Conservation (phyloP, 2,888 invertebrate species). For the Argynnis bischoffii region DNA sequence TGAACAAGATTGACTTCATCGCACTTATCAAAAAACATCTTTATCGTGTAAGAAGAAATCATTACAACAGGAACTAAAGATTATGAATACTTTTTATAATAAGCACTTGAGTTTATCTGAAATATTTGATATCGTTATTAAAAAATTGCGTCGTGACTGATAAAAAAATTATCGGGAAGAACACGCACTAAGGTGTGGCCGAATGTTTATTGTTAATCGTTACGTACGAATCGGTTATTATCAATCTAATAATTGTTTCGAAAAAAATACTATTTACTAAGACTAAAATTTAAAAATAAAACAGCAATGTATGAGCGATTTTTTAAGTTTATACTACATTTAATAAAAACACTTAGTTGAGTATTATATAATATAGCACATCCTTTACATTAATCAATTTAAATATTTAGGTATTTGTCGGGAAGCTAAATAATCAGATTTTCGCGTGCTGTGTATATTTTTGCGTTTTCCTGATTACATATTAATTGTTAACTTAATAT, state of each 20-base stretch:
- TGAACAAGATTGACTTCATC: background rate
- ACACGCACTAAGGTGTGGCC: conserved; percentile 31
- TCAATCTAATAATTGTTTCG: background rate
- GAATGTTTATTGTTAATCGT: conserved; percentile 16
- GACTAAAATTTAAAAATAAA: too few species aligned
- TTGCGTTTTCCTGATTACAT: conserved; percentile 25
- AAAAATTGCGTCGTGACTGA: conserved; percentile 28
- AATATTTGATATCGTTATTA: conserved; percentile 12
- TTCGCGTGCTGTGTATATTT: conserved; percentile 13
- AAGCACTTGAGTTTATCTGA: conserved; percentile 33
- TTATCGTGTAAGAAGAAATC: conserved; percentile 6
- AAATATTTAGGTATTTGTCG: too few species aligned
- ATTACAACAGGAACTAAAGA: conserved; percentile 18
- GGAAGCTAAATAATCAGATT: too few species aligned
- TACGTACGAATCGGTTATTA: conserved; percentile 5
- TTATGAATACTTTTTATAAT: conserved; percentile 4
- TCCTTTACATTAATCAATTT: background rate
- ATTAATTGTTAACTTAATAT: conserved; percentile 26
- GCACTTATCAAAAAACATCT: background rate
- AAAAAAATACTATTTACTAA: too few species aligned
- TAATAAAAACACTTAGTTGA: too few species aligned
- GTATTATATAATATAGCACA: background rate
- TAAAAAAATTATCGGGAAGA: conserved; percentile 23
- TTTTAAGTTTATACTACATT: too few species aligned
- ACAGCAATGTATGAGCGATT: too few species aligned